phyloP scores from a whole-genome alignment of 30 jellyfish, hydroid and myxozoan genomes.

The Rhopilema esculentum region DNA sequence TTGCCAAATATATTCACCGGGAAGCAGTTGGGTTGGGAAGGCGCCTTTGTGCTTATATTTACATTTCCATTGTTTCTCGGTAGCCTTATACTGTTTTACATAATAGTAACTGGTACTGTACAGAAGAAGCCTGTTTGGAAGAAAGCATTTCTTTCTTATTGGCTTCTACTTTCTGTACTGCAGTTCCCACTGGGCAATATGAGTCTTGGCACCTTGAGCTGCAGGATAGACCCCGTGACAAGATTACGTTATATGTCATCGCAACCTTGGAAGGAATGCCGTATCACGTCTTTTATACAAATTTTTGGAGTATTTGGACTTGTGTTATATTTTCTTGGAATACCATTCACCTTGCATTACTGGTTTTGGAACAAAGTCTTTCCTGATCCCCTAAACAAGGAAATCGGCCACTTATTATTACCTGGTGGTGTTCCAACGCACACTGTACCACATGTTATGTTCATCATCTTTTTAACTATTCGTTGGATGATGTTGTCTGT shows the following conservation, averaged over 20 bases:
- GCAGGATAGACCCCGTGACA: slow-evolving; percentile 87
- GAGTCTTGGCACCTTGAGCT: slow-evolving; percentile 95
- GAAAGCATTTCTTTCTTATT: slow-evolving; percentile 88
- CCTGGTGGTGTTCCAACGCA: slow-evolving; percentile 94
- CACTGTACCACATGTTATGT: slow-evolving; percentile 65
- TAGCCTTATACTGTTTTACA: slow-evolving; percentile 67
- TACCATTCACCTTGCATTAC: slow-evolving; percentile 91
- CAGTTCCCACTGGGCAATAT: slow-evolving; percentile 97
- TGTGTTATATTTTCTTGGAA: slow-evolving; percentile 90
- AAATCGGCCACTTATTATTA: slow-evolving; percentile 82
- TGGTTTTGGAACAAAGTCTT: slow-evolving; percentile 89
- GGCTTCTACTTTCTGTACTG: slow-evolving; percentile 89
- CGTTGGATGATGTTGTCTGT: slow-evolving; percentile 94
- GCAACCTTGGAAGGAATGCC: slow-evolving; percentile 98
- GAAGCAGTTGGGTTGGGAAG: slow-evolving; percentile 98
- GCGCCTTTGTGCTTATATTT: slow-evolving; percentile 90
- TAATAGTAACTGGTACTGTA: slow-evolving; percentile 91
- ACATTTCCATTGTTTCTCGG: slow-evolving; percentile 91
- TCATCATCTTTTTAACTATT: slow-evolving; percentile 78
- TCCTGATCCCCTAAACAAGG: slow-evolving; percentile 77
- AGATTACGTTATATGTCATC: slow-evolving; percentile 88
- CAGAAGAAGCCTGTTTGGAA: slow-evolving; percentile 97
- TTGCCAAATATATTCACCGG: slow-evolving; percentile 93
- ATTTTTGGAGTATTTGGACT: slow-evolving; percentile 91
- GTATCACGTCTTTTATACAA: slow-evolving; percentile 79